A percentile compares a stretch with the other conserved stretches of the same genome.
Evolutionary conservation across 2,888 invertebrate species (phyloP).

Genomic region (Agelastica alni): DNA sequence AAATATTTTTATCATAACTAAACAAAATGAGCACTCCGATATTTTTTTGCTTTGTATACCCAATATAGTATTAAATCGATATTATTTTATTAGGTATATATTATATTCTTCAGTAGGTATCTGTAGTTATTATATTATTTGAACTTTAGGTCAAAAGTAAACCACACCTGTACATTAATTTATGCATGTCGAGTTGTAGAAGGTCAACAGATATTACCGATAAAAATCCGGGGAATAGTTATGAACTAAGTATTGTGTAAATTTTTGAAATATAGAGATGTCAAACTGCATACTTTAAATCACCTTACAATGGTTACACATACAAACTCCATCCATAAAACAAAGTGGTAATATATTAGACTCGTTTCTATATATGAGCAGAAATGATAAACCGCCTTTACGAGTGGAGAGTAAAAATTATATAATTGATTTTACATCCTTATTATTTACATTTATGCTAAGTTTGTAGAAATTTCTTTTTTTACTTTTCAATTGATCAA

Average conservation of each 20-base stretch:
- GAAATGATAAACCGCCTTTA: not conserved
- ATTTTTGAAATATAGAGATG: constrained; percentile 20
- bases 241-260: constrained; percentile 8
- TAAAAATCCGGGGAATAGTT: constrained; percentile 19
- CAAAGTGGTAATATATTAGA: not conserved
- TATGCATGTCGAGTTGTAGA: constrained; percentile 28
- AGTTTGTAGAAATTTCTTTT: too few relatives aligned
- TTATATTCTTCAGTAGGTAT: too few relatives aligned
- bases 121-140: constrained; percentile 30
- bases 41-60: too few relatives aligned
- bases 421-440: too few relatives aligned
- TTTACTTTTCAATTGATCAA: too few relatives aligned
- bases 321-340: constrained; percentile 3
- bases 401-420: too few relatives aligned
- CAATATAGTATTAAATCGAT: too few relatives aligned
- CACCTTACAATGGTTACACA: not conserved
- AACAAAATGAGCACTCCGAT: too few relatives aligned
- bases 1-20: too few relatives aligned
- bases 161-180: constrained; percentile 34
- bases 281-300: constrained; percentile 8
- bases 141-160: constrained; percentile 36
- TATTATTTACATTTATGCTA: too few relatives aligned
- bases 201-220: constrained; percentile 28
- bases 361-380: too few relatives aligned
- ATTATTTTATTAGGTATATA: constrained; percentile 11